phyloP scores from a whole-genome alignment of 2,888 invertebrate species.

The Strigamia crassipes region DNA sequence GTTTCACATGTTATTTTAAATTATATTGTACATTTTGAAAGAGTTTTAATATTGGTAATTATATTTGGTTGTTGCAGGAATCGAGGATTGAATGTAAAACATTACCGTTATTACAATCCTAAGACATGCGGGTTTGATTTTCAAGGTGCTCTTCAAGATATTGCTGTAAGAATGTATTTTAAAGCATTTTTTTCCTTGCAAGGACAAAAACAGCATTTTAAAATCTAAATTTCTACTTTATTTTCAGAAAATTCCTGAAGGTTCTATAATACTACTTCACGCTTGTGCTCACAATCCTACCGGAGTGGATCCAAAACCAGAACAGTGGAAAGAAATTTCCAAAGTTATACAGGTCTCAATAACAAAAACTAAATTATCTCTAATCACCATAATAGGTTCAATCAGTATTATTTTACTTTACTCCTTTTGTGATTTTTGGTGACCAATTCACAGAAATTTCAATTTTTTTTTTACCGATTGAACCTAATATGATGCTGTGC shows the following conservation, averaged over 20 bases:
- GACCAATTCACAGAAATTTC: too few relatives aligned
- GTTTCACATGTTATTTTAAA: too few relatives aligned
- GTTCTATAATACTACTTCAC: slow-evolving; percentile 86
- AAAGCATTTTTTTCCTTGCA: background rate
- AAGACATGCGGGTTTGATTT: slow-evolving; percentile 93
- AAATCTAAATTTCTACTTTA: background rate
- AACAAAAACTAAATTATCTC: background rate
- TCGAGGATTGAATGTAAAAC: slow-evolving; percentile 79
- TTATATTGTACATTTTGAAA: too few relatives aligned
- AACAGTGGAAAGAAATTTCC: slow-evolving; percentile 90
- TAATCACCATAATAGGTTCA: too few relatives aligned
- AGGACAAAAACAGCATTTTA: background rate
- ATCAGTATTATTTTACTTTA: too few relatives aligned
- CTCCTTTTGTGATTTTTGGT: too few relatives aligned
- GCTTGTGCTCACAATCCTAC: slow-evolving; percentile 99
- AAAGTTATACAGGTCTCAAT: slow-evolving; percentile 73
- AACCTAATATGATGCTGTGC: too few relatives aligned
- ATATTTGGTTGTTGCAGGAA: slow-evolving; percentile 60
- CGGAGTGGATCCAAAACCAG: slow-evolving; percentile 84
- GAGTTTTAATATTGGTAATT: too few relatives aligned
- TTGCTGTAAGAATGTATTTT: slow-evolving; percentile 65
- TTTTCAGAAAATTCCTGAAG: slow-evolving; percentile 84
- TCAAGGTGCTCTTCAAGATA: slow-evolving; percentile 84
- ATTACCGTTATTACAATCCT: slow-evolving; percentile 92
- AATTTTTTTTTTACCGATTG: too few relatives aligned